Conservation (phyloP, 2,113 vertebrate genomes). For the Oophaga pumilio region DNA sequence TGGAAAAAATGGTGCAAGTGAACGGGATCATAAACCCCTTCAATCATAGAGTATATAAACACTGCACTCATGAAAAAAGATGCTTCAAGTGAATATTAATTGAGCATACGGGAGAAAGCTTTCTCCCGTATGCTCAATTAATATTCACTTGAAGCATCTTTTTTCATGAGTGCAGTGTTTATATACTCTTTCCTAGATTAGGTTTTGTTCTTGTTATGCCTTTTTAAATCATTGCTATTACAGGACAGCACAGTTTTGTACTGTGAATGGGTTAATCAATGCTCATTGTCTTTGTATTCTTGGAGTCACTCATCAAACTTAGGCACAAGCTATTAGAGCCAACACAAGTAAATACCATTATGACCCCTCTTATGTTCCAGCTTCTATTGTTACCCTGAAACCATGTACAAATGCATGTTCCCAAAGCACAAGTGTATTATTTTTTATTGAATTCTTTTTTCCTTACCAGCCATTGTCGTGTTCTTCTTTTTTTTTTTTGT, state of each 20-base stretch:
- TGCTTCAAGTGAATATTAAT: too few relatives aligned
- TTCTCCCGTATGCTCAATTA: too few relatives aligned
- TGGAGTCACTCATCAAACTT: neutral
- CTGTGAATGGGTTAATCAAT: neutral
- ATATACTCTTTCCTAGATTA: neutral
- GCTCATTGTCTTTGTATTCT: too few relatives aligned
- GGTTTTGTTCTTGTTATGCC: neutral
- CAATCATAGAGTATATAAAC: too few relatives aligned
- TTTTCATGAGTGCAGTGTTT: too few relatives aligned
- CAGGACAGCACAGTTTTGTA: neutral
- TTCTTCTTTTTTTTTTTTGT: neutral
- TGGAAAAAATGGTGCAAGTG: too few relatives aligned
- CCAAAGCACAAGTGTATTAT: neutral
- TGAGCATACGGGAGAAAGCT: too few relatives aligned
- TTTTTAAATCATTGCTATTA: neutral
- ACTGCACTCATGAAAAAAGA: too few relatives aligned
- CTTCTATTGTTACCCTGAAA: neutral
- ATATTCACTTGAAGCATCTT: too few relatives aligned
- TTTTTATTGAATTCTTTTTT: neutral
- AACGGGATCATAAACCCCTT: too few relatives aligned
- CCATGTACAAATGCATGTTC: neutral
- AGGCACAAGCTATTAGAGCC: neutral
- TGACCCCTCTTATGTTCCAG: slow-evolving; percentile 2
- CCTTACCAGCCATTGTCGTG: neutral
- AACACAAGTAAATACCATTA: neutral